Evolutionary conservation across 1,140 invertebrate species (phyloP).

Genomic region (Andricus grossulariae): DNA sequence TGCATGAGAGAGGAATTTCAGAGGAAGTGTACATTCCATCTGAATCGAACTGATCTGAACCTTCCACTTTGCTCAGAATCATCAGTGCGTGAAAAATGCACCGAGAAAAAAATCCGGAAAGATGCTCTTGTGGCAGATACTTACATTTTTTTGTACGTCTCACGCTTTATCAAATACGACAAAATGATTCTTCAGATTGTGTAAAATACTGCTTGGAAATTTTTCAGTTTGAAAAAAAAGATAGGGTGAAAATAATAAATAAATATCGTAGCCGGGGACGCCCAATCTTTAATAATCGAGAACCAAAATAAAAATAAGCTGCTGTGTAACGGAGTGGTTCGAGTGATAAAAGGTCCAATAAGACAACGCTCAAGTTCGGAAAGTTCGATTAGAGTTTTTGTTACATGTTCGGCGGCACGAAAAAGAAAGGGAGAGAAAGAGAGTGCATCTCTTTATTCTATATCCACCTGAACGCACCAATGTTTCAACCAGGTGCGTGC

Average conservation of each 20-base stretch:
- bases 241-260: slow-evolving; percentile 53
- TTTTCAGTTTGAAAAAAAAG: no score
- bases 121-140: neutral
- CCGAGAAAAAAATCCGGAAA: neutral
- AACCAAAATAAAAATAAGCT: slow-evolving; percentile 49
- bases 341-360: slow-evolving; percentile 25
- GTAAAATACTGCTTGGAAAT: no score
- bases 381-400: slow-evolving; percentile 67
- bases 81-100: neutral
- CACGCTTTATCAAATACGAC: no score
- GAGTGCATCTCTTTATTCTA: neutral
- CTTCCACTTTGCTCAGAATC: neutral
- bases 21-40: neutral
- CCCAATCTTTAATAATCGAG: slow-evolving; percentile 60
- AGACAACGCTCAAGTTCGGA: slow-evolving; percentile 51
- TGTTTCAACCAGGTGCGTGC: slow-evolving; percentile 51
- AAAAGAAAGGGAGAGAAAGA: neutral
- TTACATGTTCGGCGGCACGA: slow-evolving; percentile 46
- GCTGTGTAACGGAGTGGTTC: slow-evolving; percentile 19
- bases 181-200: no score
- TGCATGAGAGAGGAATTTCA: neutral
- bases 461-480: slow-evolving; percentile 42
- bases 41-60: neutral
- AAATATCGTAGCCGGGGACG: slow-evolving; percentile 57
- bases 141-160: neutral